These are phyloP conservation scores for Drepanosiphum platanoidis DNA, from an alignment of 2,888 invertebrate genomes.

Conservation along the genomic window DNA sequence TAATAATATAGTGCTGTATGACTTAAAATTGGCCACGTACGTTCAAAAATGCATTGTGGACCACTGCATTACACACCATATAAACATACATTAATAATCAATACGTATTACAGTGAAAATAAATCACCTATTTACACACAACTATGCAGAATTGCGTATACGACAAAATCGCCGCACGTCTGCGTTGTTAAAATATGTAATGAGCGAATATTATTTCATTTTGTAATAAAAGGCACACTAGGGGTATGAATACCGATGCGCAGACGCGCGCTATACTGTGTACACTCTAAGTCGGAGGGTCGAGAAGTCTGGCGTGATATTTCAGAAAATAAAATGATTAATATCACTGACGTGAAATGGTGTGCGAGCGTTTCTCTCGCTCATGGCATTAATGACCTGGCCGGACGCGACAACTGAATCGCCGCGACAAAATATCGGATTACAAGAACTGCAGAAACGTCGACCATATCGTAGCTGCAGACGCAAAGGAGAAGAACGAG, in stretches of 20 bases:
- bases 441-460: neutral
- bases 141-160: neutral
- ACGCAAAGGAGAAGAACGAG: neutral
- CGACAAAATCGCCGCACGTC: too few species aligned
- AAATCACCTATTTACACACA: neutral
- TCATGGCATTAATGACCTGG: conserved; percentile 14
- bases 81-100: too few species aligned
- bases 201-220: neutral
- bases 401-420: neutral
- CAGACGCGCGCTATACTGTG: neutral
- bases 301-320: neutral
- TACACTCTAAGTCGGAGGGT: too few species aligned
- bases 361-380: neutral
- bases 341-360: conserved; percentile 30
- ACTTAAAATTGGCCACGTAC: too few species aligned
- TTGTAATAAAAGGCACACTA: conserved; percentile 5
- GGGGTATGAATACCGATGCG: neutral
- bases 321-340: conserved; percentile 35
- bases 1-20: too few species aligned
- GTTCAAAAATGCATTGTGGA: neutral
- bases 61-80: neutral
- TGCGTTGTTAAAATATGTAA: conserved; percentile 3
- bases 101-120: neutral
- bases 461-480: neutral
- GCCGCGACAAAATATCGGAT: conserved; percentile 16